phyloP scores from a whole-genome alignment of 2,888 invertebrate genomes.

The Nomada ferruginata region DNA sequence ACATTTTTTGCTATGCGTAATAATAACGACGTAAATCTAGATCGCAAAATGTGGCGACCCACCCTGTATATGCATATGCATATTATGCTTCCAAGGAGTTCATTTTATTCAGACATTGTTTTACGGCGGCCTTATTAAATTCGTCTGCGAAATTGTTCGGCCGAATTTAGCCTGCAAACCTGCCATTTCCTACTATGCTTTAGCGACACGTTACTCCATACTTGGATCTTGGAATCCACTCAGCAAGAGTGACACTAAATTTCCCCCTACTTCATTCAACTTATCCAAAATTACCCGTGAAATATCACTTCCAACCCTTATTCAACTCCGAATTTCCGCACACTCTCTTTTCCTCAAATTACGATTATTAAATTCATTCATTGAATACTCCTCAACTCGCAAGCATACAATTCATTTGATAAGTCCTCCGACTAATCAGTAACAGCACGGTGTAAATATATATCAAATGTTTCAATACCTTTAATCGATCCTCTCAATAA shows the following conservation, averaged over 20 bases:
- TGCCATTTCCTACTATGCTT: neutral
- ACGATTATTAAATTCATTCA: no score
- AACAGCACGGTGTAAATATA: no score
- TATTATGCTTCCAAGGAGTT: neutral
- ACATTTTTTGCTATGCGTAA: no score
- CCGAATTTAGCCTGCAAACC: neutral
- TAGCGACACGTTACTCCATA: neutral
- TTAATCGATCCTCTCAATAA: no score
- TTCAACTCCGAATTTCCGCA: neutral
- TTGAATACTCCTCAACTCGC: no score
- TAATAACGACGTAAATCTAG: no score
- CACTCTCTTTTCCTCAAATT: no score
- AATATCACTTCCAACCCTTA: neutral
- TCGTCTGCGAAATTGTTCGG: slow-evolving; percentile 4
- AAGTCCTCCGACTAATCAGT: no score
- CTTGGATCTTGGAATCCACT: neutral
- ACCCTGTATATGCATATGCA: neutral
- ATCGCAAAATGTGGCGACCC: no score
- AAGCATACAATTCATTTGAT: no score
- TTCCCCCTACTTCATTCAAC: neutral
- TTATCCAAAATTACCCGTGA: neutral
- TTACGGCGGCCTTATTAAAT: slow-evolving; percentile 3
- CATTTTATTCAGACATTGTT: neutral
- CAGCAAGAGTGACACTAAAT: neutral
- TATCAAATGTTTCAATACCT: no score